Evolutionary conservation across 2,888 invertebrate species (phyloP).

Genomic region (Andrena bucephala): DNA sequence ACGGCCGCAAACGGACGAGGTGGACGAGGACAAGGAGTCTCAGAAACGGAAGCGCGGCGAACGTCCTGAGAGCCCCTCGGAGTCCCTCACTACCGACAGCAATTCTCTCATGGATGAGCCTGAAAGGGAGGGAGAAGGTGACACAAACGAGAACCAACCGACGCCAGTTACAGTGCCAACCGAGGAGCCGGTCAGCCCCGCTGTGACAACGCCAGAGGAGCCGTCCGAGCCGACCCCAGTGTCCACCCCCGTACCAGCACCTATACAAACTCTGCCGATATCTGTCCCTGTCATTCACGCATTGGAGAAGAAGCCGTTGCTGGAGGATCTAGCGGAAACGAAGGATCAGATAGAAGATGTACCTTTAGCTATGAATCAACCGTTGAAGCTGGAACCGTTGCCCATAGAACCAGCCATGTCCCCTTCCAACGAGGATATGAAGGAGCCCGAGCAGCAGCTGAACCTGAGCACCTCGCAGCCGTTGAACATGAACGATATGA

Average conservation of each 20-base stretch:
- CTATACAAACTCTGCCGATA: slow-evolving; percentile 80
- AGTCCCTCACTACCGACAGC: slow-evolving; percentile 94
- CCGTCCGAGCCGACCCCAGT: slow-evolving; percentile 76
- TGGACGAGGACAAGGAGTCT: slow-evolving; percentile 87
- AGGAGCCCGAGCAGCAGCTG: slow-evolving; percentile 73
- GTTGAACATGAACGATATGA: slow-evolving; percentile 70
- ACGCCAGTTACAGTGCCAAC: slow-evolving; percentile 72
- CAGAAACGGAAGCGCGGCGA: slow-evolving; percentile 88
- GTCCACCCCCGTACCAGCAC: slow-evolving; percentile 76
- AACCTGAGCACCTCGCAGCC: slow-evolving; percentile 68
- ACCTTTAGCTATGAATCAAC: slow-evolving; percentile 76
- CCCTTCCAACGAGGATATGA: slow-evolving; percentile 77
- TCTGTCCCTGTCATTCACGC: slow-evolving; percentile 83
- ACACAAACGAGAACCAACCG: slow-evolving; percentile 77
- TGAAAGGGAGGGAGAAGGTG: slow-evolving; percentile 84
- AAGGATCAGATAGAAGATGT: slow-evolving; percentile 78
- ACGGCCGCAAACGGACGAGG: slow-evolving; percentile 87
- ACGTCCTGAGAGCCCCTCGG: slow-evolving; percentile 91
- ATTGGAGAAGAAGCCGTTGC: slow-evolving; percentile 78
- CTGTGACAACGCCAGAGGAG: slow-evolving; percentile 77
- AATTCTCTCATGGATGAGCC: slow-evolving; percentile 91
- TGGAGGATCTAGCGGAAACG: slow-evolving; percentile 77
- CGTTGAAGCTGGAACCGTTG: slow-evolving; percentile 81
- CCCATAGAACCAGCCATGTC: slow-evolving; percentile 76
- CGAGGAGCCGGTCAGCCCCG: slow-evolving; percentile 74